Evolutionary conservation across 2,797 vertebrate genomes (phyloP).

Genomic region (Hyperoplus lanceolatus): DNA sequence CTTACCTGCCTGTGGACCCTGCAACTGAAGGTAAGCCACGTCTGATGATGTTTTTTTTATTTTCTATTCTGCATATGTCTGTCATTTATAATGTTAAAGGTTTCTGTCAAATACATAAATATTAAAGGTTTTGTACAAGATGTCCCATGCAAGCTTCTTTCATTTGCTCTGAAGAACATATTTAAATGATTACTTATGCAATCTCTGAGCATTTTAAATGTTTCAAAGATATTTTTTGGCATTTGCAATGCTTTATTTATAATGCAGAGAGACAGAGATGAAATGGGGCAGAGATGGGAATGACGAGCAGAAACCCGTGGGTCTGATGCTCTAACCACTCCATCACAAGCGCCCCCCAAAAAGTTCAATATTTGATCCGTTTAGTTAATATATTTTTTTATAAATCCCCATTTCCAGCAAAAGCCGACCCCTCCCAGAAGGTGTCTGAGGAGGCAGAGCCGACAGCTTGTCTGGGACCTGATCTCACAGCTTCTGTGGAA

Average conservation of each 20-base stretch:
- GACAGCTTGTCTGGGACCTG: constrained; percentile 73
- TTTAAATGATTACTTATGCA: not conserved
- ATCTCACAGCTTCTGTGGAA: constrained; percentile 85
- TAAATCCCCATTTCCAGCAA: constrained; percentile 71
- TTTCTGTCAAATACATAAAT: not conserved
- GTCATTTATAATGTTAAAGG: not conserved
- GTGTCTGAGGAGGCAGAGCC: constrained; percentile 74
- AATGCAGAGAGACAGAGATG: too few species aligned
- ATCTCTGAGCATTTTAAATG: not conserved
- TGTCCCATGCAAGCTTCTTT: not conserved
- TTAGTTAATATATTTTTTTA: not conserved
- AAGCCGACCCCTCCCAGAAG: constrained; percentile 78
- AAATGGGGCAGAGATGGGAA: too few species aligned
- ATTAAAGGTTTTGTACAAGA: not conserved
- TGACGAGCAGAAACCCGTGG: not conserved
- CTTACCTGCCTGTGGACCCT: constrained; percentile 86
- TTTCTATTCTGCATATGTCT: not conserved
- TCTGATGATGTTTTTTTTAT: not conserved
- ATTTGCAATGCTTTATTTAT: too few species aligned
- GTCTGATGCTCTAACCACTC: too few species aligned
- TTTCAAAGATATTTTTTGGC: too few species aligned
- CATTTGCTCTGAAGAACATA: not conserved
- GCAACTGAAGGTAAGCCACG: constrained; percentile 85
- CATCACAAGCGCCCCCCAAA: too few species aligned
- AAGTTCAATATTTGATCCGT: too few species aligned